phyloP scores from a whole-genome alignment of 2,888 invertebrate genomes.

The Oegoconia quadripuncta region DNA sequence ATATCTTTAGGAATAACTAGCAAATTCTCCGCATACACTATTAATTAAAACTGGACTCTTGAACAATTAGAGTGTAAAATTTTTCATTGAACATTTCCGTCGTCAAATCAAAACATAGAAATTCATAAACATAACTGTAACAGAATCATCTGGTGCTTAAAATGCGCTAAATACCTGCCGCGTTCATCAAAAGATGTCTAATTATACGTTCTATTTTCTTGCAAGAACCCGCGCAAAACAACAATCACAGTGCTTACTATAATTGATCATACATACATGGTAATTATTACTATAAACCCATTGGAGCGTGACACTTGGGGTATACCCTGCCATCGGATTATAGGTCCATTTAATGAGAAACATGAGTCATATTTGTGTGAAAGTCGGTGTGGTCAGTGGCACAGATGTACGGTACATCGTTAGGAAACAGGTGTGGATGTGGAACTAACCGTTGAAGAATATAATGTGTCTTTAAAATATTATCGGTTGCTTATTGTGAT shows the following conservation, averaged over 20 bases:
- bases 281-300: conserved; percentile 32
- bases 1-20: too few species aligned
- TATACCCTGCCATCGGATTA: conserved; percentile 18
- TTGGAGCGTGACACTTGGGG: conserved; percentile 29
- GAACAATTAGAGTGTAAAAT: background rate
- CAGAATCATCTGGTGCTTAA: conserved; percentile 15
- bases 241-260: conserved; percentile 34
- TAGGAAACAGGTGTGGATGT: conserved; percentile 32
- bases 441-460: conserved; percentile 39
- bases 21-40: too few species aligned
- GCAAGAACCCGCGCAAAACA: conserved; percentile 23
- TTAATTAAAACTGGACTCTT: too few species aligned
- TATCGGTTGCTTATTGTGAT: too few species aligned
- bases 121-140: conserved; percentile 9
- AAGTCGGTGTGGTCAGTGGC: conserved; percentile 40
- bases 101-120: conserved; percentile 2
- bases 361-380: conserved; percentile 18
- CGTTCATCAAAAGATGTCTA: conserved; percentile 20
- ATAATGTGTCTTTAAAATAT: background rate
- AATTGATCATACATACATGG: conserved; percentile 38
- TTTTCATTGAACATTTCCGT: background rate
- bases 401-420: conserved; percentile 46
- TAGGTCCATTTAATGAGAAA: conserved; percentile 19
- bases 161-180: conserved; percentile 26
- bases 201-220: conserved; percentile 30